Evolutionary conservation across 2,113 vertebrate species (phyloP).

Genomic region (Percopsis transmontana): DNA sequence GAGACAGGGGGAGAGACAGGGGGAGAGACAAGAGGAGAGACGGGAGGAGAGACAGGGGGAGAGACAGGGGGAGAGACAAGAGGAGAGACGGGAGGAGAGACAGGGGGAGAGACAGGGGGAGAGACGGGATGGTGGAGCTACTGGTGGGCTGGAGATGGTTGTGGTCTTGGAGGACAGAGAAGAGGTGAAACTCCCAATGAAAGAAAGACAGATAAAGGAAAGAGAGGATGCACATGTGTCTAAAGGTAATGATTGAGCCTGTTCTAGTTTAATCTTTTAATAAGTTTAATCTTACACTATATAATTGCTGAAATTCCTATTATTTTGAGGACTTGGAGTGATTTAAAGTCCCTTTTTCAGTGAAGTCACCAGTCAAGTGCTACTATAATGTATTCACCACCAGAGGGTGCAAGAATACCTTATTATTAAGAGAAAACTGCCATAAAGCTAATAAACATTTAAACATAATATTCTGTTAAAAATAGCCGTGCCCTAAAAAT

Average conservation of each 20-base stretch:
- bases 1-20: no score
- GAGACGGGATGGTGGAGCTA: neutral
- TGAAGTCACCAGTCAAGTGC: neutral
- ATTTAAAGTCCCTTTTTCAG: neutral
- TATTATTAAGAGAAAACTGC: neutral
- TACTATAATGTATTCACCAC: conserved; percentile 23
- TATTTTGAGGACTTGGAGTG: neutral
- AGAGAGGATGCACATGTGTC: neutral
- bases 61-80: neutral
- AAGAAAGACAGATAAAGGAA: no score
- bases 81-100: neutral
- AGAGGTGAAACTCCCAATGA: neutral
- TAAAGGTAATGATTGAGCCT: neutral
- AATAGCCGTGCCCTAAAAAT: no score
- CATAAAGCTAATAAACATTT: no score
- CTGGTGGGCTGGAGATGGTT: no score
- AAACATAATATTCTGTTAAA: no score
- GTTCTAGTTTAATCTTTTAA: neutral
- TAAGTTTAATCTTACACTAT: neutral
- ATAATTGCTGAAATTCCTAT: no score
- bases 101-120: neutral
- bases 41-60: conserved; percentile 1
- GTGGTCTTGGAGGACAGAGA: neutral
- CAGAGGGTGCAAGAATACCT: conserved; percentile 14
- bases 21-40: neutral